Evolutionary conservation across 2,797 vertebrate genomes (phyloP).

Genomic region (Pseudochirops corinnae): DNA sequence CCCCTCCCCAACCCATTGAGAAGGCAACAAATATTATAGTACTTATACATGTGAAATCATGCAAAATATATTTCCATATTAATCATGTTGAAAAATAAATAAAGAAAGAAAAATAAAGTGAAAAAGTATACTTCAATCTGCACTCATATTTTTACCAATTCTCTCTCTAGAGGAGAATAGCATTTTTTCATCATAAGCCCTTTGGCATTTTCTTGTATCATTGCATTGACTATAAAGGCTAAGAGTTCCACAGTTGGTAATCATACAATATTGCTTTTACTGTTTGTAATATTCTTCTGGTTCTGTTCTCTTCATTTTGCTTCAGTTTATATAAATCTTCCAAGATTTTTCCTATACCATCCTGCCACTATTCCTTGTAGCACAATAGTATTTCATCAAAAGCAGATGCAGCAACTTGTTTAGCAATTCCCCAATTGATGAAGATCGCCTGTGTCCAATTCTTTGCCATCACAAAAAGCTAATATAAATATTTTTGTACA

Average conservation of each 20-base stretch:
- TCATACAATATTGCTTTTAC: not conserved
- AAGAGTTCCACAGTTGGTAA: not conserved
- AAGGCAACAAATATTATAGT: not conserved
- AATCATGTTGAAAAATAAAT: not conserved
- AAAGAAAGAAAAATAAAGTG: not conserved
- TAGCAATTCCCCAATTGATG: not conserved
- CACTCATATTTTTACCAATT: not conserved
- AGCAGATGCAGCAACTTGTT: not conserved
- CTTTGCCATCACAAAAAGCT: not conserved
- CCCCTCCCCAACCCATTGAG: not conserved
- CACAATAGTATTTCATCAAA: not conserved
- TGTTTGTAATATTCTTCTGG: not conserved
- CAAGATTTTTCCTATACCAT: not conserved
- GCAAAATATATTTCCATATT: not conserved
- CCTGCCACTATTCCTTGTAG: not conserved
- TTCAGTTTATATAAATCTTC: not conserved
- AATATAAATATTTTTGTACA: not conserved
- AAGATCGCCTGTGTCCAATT: not conserved
- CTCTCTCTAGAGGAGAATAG: not conserved
- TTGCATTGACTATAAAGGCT: not conserved
- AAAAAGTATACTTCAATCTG: not conserved
- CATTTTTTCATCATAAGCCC: not conserved
- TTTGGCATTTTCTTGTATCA: not conserved
- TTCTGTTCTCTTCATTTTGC: not conserved
- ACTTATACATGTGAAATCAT: not conserved